These are phyloP conservation scores for Potamilus streckersoni DNA, from an alignment of 1,140 invertebrate genomes.

Conservation along the genomic window DNA sequence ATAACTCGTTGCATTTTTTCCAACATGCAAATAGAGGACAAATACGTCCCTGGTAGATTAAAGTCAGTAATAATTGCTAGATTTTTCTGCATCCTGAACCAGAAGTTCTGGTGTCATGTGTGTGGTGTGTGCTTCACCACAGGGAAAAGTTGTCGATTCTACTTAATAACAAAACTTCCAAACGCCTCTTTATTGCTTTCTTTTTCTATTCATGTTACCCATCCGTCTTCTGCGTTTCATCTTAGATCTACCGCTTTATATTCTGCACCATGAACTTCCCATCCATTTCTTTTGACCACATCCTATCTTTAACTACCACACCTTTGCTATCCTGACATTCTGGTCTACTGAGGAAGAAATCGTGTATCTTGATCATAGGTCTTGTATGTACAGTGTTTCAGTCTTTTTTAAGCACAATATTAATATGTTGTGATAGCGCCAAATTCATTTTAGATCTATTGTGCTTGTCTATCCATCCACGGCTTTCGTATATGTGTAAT, in stretches of 20 bases:
- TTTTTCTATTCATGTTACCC: neutral
- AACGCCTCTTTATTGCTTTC: neutral
- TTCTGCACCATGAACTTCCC: constrained; percentile 6
- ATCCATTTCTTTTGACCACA: neutral
- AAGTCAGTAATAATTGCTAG: neutral
- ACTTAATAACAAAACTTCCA: neutral
- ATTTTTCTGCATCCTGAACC: constrained; percentile 6
- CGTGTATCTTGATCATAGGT: neutral
- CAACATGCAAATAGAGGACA: neutral
- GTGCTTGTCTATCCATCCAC: constrained; percentile 12
- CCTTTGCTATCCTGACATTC: neutral
- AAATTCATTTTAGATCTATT: neutral
- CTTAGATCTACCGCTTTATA: neutral
- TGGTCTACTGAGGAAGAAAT: too few relatives aligned
- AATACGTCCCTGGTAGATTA: neutral
- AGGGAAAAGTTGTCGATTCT: neutral
- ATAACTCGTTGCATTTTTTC: constrained; percentile 1
- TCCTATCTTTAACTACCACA: neutral
- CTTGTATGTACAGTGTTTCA: neutral
- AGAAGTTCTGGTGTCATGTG: constrained; percentile 2
- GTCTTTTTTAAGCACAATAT: neutral
- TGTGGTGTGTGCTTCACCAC: neutral
- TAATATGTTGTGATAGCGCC: neutral
- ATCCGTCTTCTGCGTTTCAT: neutral
- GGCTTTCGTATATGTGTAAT: constrained; percentile 12